Evolutionary conservation across 2,888 invertebrate genomes (phyloP), one percentile per base, ranked within the genome.

Genomic region (Andrena bicolor): DNA sequence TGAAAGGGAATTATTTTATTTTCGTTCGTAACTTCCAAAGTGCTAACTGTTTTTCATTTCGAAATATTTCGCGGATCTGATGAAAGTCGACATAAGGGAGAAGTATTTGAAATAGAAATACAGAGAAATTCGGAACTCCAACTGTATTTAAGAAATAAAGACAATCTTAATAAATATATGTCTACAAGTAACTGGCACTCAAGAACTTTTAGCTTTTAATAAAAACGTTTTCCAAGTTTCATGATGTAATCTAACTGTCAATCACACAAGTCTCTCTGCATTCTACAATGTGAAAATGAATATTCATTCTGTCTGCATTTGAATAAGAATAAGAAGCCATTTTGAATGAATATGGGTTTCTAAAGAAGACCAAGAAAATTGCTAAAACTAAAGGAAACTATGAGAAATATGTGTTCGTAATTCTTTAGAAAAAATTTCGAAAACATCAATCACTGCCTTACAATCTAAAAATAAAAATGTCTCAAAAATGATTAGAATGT

Each of bases 291-390:
- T 56, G 16, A 56, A 23, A 10, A 56, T 56, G 56, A 56, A 56
- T 56, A 56, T 56, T 56, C 23, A 56, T 56, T 56, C 23, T 13
- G 10, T 56, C 23, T 56, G 23, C 26, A 23, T 56, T 23, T 56
- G 56, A 56, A 56, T 56, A 26, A 56, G 26, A 20, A 23, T 56
- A 56, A 56, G 56, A 26, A 56, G 23, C 56, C 56, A 56, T 56
- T 56, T 56, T 26, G 23, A 20, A 56, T 56, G 20, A 26, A 23
- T 26, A 4, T 23, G 23, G 56, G 26, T 3, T 3, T 23, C 26
- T 56, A 23, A 23, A 26, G 10, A n/a, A 23, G 23, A 23, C 23
- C 53, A 10, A 10, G 8, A 23, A 56, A 56, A 56, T 56, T 56
- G 56, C 26, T 53, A 8, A 3, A 23, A 56, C 1, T 23, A 26